phyloP scores from a whole-genome alignment of 2,797 vertebrate genomes.

The Toxotes lorentzi region DNA sequence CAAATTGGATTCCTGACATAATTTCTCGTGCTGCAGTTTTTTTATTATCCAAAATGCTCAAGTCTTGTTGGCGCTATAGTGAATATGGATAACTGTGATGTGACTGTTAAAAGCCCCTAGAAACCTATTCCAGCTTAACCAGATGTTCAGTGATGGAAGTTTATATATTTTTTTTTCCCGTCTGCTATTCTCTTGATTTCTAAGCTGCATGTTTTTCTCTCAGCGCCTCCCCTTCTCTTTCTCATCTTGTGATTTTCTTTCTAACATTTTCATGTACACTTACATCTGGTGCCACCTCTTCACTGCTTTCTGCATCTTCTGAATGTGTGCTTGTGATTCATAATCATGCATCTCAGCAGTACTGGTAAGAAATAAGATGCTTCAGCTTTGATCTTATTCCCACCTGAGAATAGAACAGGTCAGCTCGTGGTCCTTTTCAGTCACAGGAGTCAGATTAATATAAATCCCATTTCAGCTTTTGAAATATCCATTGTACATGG shows the following conservation, averaged over 20 bases:
- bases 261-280: conserved; percentile 25
- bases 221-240: not conserved
- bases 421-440: conserved; percentile 44
- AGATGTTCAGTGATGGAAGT: not conserved
- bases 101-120: not conserved
- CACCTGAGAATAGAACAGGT: conserved; percentile 47
- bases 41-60: not conserved
- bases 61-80: not conserved
- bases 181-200: not conserved
- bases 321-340: conserved; percentile 30
- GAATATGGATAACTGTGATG: not conserved
- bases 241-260: conserved; percentile 24
- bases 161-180: not conserved
- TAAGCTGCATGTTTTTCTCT: not conserved
- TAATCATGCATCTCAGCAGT: not conserved
- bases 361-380: conserved; percentile 27
- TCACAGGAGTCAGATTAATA: conserved; percentile 60
- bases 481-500: conserved; percentile 16
- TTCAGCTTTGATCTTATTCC: conserved; percentile 65
- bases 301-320: not conserved
- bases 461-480: conserved; percentile 58
- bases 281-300: conserved; percentile 22
- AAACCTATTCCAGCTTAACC: not conserved
- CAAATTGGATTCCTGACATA: not conserved
- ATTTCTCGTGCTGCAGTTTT: not conserved